Conservation (phyloP, 2,888 invertebrate species). For the Lasioglossum vierecki region DNA sequence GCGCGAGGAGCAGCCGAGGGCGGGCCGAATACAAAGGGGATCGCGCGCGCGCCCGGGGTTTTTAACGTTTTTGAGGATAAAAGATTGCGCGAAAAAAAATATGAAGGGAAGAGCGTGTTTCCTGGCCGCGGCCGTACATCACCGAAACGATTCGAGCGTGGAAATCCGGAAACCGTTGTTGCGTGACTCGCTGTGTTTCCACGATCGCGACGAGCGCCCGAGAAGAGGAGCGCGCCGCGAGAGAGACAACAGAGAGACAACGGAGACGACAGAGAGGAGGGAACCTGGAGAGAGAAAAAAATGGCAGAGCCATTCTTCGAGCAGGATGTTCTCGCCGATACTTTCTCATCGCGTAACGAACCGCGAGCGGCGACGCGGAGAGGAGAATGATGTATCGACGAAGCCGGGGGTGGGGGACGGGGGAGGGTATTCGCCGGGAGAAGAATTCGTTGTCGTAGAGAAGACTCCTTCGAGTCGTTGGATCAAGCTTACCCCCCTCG, state of each 20-base stretch:
- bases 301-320: neutral
- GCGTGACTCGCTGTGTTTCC: conserved; percentile 28
- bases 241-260: neutral
- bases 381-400: neutral
- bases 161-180: conserved; percentile 28
- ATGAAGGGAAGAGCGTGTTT: conserved; percentile 3
- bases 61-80: conserved; percentile 16
- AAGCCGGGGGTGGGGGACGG: neutral
- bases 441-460: conserved; percentile 8
- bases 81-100: conserved; percentile 20
- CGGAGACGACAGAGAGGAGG: neutral
- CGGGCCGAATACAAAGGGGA: neutral
- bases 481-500: conserved; percentile 6
- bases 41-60: neutral
- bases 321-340: conserved; percentile 16
- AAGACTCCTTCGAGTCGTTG: neutral
- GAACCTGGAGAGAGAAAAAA: neutral
- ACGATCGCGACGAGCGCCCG: neutral
- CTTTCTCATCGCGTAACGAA: conserved; percentile 26
- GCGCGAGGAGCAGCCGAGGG: neutral
- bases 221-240: neutral
- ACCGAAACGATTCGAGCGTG: conserved; percentile 42
- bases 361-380: neutral
- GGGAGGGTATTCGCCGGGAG: neutral
- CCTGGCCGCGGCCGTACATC: conserved; percentile 38